Percentiles rank a stretch among this genome's conserved stretches.
Conservation (phyloP, 1,140 invertebrate species). For the Zelostemma sp. region DNA sequence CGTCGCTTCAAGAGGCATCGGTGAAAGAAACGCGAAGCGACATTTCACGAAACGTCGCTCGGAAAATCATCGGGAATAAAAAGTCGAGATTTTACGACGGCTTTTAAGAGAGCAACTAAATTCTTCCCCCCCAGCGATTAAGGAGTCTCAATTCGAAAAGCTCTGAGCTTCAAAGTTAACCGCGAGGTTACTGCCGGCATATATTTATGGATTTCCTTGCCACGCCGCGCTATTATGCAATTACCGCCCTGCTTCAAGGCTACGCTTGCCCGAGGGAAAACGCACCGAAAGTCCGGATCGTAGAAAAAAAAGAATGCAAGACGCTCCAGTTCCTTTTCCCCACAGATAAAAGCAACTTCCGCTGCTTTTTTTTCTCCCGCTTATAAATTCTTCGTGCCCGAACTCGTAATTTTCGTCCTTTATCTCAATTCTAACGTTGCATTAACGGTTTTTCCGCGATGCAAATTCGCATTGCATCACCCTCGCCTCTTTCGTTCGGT, state of each 20-base stretch:
- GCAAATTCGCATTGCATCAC: neutral
- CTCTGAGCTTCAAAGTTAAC: slow-evolving; percentile 37
- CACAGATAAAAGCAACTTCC: slow-evolving; percentile 1
- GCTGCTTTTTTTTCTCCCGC: neutral
- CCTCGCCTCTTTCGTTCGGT: slow-evolving; percentile 6
- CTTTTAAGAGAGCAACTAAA: neutral
- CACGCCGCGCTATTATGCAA: slow-evolving; percentile 41
- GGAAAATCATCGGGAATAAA: too few relatives aligned
- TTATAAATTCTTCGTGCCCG: too few relatives aligned
- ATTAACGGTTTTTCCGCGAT: slow-evolving; percentile 12
- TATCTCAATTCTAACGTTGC: slow-evolving; percentile 6
- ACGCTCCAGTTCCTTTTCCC: slow-evolving; percentile 5
- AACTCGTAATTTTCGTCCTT: too few relatives aligned
- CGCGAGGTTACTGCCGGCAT: slow-evolving; percentile 31
- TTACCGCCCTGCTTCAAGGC: slow-evolving; percentile 38
- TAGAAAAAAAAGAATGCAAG: slow-evolving; percentile 7
- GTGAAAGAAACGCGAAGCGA: too few relatives aligned
- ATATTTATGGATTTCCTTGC: slow-evolving; percentile 40
- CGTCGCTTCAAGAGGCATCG: slow-evolving; percentile 18
- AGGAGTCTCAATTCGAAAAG: slow-evolving; percentile 18
- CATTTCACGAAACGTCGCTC: too few relatives aligned
- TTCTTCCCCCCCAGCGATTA: slow-evolving; percentile 34
- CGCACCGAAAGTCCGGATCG: slow-evolving; percentile 11
- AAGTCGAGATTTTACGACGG: neutral
- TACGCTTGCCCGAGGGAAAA: slow-evolving; percentile 19